Conservation (phyloP, 2,888 invertebrate genomes). For the Coenonympha glycerion region DNA sequence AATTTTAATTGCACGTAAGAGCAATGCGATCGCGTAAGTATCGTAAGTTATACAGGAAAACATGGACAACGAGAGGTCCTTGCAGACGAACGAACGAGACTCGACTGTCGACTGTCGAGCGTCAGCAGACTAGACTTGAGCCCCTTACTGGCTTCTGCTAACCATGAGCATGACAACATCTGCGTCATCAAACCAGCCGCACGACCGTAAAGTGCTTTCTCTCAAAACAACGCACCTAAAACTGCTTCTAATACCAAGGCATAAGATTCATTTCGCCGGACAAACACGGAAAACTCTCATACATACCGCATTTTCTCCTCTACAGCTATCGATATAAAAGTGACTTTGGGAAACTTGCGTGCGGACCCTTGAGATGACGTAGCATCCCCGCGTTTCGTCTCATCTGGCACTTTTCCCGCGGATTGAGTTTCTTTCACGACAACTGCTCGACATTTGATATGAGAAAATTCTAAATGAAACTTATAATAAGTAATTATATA, state of each 20-base stretch:
- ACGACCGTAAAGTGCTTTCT: conserved; percentile 74
- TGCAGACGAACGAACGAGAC: conserved; percentile 49
- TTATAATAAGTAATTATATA: too few species aligned
- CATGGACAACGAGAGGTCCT: conserved; percentile 39
- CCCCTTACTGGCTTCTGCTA: conserved; percentile 36
- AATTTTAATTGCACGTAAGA: conserved; percentile 28
- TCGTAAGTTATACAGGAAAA: conserved; percentile 28
- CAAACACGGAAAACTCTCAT: conserved; percentile 8
- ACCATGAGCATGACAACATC: conserved; percentile 50
- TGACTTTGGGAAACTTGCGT: conserved; percentile 34
- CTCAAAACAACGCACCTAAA: conserved; percentile 45
- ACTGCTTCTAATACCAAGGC: conserved; percentile 40
- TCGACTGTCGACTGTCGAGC: conserved; percentile 45
- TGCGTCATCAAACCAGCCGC: conserved; percentile 65
- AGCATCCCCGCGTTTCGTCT: conserved; percentile 50
- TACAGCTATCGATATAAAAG: conserved; percentile 37
- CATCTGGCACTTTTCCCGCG: conserved; percentile 64
- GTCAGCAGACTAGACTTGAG: too few species aligned
- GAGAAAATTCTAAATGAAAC: conserved; percentile 46
- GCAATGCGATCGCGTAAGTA: conserved; percentile 39
- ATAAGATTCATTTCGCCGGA: conserved; percentile 44
- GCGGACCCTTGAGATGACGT: conserved; percentile 46
- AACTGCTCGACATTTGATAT: conserved; percentile 54
- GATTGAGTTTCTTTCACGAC: conserved; percentile 54
- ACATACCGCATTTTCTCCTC: conserved; percentile 45